phyloP scores from a whole-genome alignment of 2,797 vertebrate species.

The Catostomus latipinnis region DNA sequence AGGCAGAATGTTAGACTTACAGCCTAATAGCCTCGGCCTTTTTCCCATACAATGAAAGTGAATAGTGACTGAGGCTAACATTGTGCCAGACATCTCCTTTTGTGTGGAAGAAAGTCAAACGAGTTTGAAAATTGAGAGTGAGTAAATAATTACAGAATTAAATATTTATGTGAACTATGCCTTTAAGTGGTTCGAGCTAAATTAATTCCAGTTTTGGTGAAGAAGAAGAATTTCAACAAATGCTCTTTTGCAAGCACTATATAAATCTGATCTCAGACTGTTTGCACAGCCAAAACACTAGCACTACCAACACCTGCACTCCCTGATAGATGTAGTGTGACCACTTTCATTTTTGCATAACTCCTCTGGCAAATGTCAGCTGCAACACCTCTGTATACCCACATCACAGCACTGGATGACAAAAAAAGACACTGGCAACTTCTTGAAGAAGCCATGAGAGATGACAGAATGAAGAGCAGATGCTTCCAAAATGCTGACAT shows the following conservation, averaged over 20 bases:
- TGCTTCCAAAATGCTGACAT: slow-evolving; percentile 39
- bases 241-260: neutral
- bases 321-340: slow-evolving; percentile 16
- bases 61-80: too few relatives aligned
- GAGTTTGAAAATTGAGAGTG: too few relatives aligned
- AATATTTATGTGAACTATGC: too few relatives aligned
- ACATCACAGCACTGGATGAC: slow-evolving; percentile 26
- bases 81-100: too few relatives aligned
- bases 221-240: too few relatives aligned
- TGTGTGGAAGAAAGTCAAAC: too few relatives aligned
- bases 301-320: slow-evolving; percentile 8
- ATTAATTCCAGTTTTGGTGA: neutral
- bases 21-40: too few relatives aligned
- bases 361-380: slow-evolving; percentile 45
- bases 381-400: slow-evolving; percentile 45
- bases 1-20: too few relatives aligned
- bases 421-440: slow-evolving; percentile 14
- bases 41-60: too few relatives aligned
- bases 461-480: slow-evolving; percentile 42
- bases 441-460: slow-evolving; percentile 31
- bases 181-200: neutral
- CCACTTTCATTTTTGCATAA: slow-evolving; percentile 35
- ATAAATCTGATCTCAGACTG: neutral
- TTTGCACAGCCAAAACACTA: neutral
- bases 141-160: too few relatives aligned